Evolutionary conservation across 1,140 invertebrate genomes (phyloP).

Genomic region (Ceratoteleas bidentatus): DNA sequence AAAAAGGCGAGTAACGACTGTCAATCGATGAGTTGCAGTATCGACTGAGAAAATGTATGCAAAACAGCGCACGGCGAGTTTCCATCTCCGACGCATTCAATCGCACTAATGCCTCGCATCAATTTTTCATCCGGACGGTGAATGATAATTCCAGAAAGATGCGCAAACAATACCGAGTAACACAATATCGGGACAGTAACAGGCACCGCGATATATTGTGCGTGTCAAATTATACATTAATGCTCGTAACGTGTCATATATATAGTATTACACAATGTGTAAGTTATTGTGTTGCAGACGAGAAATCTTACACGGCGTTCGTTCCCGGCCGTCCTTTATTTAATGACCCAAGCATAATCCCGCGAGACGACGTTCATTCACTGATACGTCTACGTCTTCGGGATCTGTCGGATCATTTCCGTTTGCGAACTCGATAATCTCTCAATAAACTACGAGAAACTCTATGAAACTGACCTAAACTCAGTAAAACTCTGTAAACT

Average conservation of each 20-base stretch:
- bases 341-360: conserved; percentile 27
- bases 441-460: too few relatives aligned
- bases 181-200: conserved; percentile 18
- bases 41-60: too few relatives aligned
- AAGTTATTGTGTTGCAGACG: conserved; percentile 23
- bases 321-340: conserved; percentile 22
- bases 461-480: too few relatives aligned
- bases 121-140: conserved; percentile 12
- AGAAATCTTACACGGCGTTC: conserved; percentile 36
- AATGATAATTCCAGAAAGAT: conserved; percentile 20
- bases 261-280: conserved; percentile 44
- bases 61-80: not conserved
- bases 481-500: too few relatives aligned
- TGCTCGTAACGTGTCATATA: conserved; percentile 23
- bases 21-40: too few relatives aligned
- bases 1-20: too few relatives aligned
- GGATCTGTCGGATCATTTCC: too few relatives aligned
- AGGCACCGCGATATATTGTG: conserved; percentile 14
- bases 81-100: conserved; percentile 1
- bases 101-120: conserved; percentile 1
- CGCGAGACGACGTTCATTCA: conserved; percentile 34
- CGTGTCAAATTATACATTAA: conserved; percentile 43
- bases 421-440: too few relatives aligned
- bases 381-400: conserved; percentile 4
- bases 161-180: conserved; percentile 28